phyloP scores from a whole-genome alignment of 2,797 vertebrate species.

The Gallinago stenura region DNA sequence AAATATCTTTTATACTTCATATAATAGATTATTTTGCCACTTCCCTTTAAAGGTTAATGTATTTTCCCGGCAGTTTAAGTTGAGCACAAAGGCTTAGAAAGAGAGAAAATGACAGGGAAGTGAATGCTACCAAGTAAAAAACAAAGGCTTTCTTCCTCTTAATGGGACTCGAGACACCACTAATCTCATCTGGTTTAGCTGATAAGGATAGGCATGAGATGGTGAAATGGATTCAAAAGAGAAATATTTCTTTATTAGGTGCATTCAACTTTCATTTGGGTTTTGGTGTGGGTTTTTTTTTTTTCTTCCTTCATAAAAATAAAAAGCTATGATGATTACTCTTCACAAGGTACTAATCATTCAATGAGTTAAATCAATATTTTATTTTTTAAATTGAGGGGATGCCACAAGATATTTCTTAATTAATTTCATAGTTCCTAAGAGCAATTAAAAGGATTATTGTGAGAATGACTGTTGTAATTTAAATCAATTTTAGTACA shows the following conservation, averaged over 20 bases:
- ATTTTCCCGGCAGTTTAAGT: slow-evolving; percentile 8
- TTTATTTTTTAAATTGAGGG: slow-evolving; percentile 68
- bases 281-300: background rate
- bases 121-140: slow-evolving; percentile 22
- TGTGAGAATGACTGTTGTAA: slow-evolving; percentile 46
- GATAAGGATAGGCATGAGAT: slow-evolving; percentile 26
- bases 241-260: slow-evolving; percentile 11
- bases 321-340: background rate
- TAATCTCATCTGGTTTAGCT: slow-evolving; percentile 57
- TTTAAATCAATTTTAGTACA: slow-evolving; percentile 67
- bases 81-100: slow-evolving; percentile 31
- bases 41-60: slow-evolving; percentile 52
- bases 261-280: background rate
- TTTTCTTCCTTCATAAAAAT: background rate
- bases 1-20: slow-evolving; percentile 10
- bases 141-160: slow-evolving; percentile 2
- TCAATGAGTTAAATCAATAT: slow-evolving; percentile 62
- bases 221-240: slow-evolving; percentile 18
- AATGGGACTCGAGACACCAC: slow-evolving; percentile 28
- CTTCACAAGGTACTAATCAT: slow-evolving; percentile 35
- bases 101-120: slow-evolving; percentile 33
- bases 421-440: slow-evolving; percentile 70
- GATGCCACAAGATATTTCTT: slow-evolving; percentile 50
- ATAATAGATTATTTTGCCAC: slow-evolving; percentile 1
- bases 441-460: slow-evolving; percentile 67